Conservation (phyloP, 2,113 vertebrate species). For the Tursiops truncatus region DNA sequence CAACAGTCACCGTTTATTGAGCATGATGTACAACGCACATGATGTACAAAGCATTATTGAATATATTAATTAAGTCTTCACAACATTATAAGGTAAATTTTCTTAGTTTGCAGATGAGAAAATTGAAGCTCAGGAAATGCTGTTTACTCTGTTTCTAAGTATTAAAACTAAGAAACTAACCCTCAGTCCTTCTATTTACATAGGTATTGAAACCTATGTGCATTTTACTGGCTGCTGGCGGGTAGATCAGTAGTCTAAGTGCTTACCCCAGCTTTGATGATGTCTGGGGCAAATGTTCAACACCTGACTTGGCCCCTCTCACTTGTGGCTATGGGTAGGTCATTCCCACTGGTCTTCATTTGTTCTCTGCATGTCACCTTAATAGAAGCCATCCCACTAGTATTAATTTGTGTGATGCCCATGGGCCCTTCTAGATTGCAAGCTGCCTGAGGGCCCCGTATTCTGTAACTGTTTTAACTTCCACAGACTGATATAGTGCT, state of each 20-base stretch:
- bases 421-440: not conserved
- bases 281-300: rapidly evolving
- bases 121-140: not conserved
- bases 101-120: not conserved
- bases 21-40: not conserved
- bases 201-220: not conserved
- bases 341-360: not conserved
- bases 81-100: not conserved
- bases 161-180: not conserved
- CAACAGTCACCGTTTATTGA: not conserved
- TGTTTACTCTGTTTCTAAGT: not conserved
- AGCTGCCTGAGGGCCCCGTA: too few species aligned
- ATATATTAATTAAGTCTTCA: not conserved
- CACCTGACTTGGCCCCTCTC: not conserved
- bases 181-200: not conserved
- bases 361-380: not conserved
- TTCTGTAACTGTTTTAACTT: not conserved
- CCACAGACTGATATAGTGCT: rapidly evolving
- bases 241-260: not conserved
- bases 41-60: not conserved
- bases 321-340: not conserved
- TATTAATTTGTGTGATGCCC: not conserved
- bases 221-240: not conserved
- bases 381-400: not conserved
- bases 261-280: not conserved